Base-by-base conservation (phyloP, 2,888 invertebrate genomes). In the Selenia dentaria region DNA sequence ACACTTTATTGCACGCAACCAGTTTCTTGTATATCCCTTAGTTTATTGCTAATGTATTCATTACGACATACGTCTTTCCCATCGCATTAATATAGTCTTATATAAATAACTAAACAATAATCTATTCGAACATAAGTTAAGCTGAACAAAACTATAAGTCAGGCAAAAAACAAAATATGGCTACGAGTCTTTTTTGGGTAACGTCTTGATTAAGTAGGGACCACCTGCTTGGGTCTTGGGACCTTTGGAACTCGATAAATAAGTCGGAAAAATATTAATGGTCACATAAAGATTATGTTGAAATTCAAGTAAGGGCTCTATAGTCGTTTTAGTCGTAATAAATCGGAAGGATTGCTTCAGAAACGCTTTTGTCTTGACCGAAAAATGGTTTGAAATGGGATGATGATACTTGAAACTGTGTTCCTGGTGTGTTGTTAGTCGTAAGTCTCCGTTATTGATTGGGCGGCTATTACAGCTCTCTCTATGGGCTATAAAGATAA, bases 141-240 rank as follows among this genome's bases (percentile, higher is more conserved):
- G 64, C 59, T 64, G 72, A 75, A 74, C 78, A 77, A 73, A 82
- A 77, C 75, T 68, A 85, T 88, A 87, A 86, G 76, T 88, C 84
- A 87, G 72, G 60, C 74, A 80, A 81, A 83, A 83, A 83, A 84
- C 75, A 73, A 83, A 77, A 82, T 80, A 80, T 82, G 71, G 79
- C 72, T 74, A 63, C 70, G 70, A 56, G 72, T 73, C 79, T 79
- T 79, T 76, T 83, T 86, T 88, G 74, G 80, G 88, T 87, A 86
- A 90, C 89, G 77, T 89, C 90, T 90, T 90, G 89, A 90, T 90
- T 90, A 90, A 90, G 85, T 85, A 74, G 73, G 79, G 90, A 89
- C 90, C 90, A 90, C 90, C 90, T 90, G 89, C 89, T 70, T 56
- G 79, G 69, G 71, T 54, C 67, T 59, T 9, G 72, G 65, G 41